Evolutionary conservation across 2,888 invertebrate species (phyloP).

Genomic region (Cinara cedri): DNA sequence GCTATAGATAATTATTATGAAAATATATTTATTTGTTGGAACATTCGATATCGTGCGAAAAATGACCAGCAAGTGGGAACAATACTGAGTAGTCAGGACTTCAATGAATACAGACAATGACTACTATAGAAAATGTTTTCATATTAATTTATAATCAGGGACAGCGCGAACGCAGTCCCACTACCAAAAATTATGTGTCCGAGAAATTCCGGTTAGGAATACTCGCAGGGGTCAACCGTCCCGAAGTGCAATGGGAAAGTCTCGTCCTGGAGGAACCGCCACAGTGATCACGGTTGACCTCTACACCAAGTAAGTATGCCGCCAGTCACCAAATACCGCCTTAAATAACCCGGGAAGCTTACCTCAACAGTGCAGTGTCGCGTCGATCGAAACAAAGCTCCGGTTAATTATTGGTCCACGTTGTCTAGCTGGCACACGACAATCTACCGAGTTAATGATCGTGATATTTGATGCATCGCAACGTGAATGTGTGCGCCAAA

Average conservation of each 20-base stretch:
- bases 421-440: accelerated
- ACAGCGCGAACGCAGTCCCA: constrained; percentile 58
- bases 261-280: constrained; percentile 75
- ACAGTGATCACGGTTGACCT: constrained; percentile 72
- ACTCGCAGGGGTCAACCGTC: constrained; percentile 77
- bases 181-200: constrained; percentile 62
- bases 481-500: neutral
- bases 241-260: constrained; percentile 76
- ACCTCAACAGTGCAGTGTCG: neutral
- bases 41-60: too few species aligned
- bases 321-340: accelerated
- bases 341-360: constrained; percentile 3
- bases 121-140: too few species aligned
- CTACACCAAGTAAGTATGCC: constrained; percentile 65
- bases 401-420: too few species aligned
- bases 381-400: neutral
- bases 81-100: too few species aligned
- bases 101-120: too few species aligned
- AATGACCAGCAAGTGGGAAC: too few species aligned
- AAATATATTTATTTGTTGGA: too few species aligned
- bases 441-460: neutral
- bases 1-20: too few species aligned
- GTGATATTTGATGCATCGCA: too few species aligned
- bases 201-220: constrained; percentile 76
- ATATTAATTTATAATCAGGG: too few species aligned